Percentiles rank a stretch among this genome's conserved stretches.
Conservation (phyloP, 2,888 invertebrate species). For the Athalia circularis region DNA sequence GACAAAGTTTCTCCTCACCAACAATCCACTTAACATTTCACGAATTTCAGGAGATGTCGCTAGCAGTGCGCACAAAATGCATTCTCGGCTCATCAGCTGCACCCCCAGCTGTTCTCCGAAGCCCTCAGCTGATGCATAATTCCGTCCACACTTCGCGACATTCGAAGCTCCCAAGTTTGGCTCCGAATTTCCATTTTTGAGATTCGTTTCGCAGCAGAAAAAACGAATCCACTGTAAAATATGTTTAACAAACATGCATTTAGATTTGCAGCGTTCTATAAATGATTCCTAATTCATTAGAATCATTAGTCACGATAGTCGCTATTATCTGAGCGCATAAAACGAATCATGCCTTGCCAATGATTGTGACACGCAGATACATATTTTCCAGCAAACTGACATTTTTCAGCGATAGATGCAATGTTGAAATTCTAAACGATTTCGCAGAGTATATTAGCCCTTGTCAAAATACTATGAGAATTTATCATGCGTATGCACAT, state of each 20-base stretch:
- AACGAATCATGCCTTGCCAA: neutral
- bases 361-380: neutral
- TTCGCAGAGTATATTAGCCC: no score
- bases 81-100: constrained; percentile 26
- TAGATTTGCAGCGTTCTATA: neutral
- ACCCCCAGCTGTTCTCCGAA: constrained; percentile 25
- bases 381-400: neutral
- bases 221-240: neutral
- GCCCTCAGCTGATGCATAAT: constrained; percentile 35
- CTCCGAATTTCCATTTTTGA: neutral
- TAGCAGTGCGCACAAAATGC: neutral
- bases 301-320: neutral
- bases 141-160: constrained; percentile 11
- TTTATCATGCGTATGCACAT: no score
- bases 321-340: neutral
- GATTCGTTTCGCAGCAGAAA: no score
- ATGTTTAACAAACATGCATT: constrained; percentile 12
- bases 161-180: neutral
- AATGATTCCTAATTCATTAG: neutral
- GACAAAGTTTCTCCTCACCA: neutral
- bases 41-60: constrained; percentile 3
- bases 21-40: neutral
- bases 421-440: no score
- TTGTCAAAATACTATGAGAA: no score
- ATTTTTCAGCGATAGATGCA: no score